phyloP scores from a whole-genome alignment of 1,140 invertebrate species.

The Polypedilum pembai region DNA sequence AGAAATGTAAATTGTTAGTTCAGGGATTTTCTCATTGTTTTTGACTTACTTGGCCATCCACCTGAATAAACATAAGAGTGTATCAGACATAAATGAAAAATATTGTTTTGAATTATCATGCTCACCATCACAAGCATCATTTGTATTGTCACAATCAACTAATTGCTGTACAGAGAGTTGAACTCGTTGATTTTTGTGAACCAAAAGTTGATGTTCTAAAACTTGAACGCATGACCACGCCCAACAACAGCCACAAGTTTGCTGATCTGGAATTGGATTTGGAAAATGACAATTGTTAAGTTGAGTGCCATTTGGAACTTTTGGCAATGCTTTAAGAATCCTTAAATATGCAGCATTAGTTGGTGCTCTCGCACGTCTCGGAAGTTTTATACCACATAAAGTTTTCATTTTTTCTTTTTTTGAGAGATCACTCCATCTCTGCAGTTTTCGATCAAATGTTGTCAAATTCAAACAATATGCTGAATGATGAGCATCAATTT shows the following conservation, averaged over 20 bases:
- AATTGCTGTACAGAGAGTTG: background rate
- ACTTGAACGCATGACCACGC: background rate
- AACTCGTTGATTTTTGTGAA: background rate
- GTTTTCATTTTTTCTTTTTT: background rate
- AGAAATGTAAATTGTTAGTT: background rate
- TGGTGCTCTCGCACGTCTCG: background rate
- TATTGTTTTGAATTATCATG: no score
- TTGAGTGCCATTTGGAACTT: background rate
- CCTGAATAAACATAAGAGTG: no score
- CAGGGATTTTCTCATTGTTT: no score
- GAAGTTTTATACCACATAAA: background rate
- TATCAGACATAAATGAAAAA: no score
- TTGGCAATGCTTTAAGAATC: background rate
- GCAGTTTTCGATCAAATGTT: background rate
- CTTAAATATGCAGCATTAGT: background rate
- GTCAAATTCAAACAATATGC: background rate
- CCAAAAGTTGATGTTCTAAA: background rate
- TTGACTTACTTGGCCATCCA: slow-evolving; percentile 9
- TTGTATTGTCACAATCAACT: background rate
- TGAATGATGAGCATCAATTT: background rate
- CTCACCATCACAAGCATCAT: background rate
- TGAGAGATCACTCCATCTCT: background rate
- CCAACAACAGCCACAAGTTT: background rate
- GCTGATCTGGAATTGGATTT: slow-evolving; percentile 1
- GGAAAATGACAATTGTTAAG: background rate